A percentile compares a stretch with the other conserved stretches of the same genome.
Evolutionary conservation across 2,888 invertebrate genomes (phyloP).

Genomic region (Drosophila gaucha): DNA sequence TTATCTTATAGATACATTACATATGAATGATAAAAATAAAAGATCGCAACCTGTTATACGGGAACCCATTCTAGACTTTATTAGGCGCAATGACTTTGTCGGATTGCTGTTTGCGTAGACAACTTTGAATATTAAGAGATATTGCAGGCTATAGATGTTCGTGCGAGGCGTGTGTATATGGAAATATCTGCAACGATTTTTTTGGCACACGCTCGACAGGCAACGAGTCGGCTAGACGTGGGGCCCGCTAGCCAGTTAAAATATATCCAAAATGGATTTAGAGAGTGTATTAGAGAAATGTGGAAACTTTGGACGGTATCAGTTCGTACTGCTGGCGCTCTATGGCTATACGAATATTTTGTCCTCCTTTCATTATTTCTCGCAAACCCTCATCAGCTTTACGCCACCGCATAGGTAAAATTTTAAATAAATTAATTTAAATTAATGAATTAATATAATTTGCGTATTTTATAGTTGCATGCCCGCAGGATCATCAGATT

Average conservation of each 20-base stretch:
- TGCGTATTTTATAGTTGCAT: constrained; percentile 64
- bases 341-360: constrained; percentile 86
- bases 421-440: background rate
- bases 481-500: constrained; percentile 48
- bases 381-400: constrained; percentile 86
- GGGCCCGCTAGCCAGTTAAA: background rate
- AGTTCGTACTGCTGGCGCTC: constrained; percentile 85
- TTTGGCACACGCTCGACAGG: constrained; percentile 25
- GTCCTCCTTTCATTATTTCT: constrained; percentile 87
- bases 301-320: constrained; percentile 86
- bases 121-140: background rate
- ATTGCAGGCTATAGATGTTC: constrained; percentile 17
- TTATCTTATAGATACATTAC: constrained; percentile 28
- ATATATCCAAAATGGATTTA: constrained; percentile 83
- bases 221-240: constrained; percentile 37
- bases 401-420: constrained; percentile 85
- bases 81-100: background rate
- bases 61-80: background rate
- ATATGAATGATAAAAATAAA: constrained; percentile 25
- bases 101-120: constrained; percentile 12
- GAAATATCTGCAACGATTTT: constrained; percentile 5
- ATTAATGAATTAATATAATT: background rate
- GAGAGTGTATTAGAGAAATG: constrained; percentile 86
- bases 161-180: constrained; percentile 11
- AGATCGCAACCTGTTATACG: background rate